Evolutionary conservation across 37 sponge, comb jelly and placozoan species (phyloP).

Genomic region (Beroe forskalii): DNA sequence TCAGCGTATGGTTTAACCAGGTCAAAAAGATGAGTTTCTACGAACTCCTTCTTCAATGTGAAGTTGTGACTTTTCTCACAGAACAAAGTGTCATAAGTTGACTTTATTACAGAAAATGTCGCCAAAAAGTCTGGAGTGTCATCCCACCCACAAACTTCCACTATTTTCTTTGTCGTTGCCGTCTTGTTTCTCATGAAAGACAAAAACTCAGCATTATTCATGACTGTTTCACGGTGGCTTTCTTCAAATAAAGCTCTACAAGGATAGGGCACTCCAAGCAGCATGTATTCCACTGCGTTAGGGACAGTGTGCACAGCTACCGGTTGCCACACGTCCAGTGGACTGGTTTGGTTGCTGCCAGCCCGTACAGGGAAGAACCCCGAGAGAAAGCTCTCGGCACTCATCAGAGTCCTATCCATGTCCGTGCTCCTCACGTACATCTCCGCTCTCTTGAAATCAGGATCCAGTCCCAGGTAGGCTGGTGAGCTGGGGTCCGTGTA

Average conservation of each 20-base stretch:
- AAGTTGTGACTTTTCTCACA: conserved; percentile 32
- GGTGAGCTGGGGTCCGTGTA: background rate
- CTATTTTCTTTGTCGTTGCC: background rate
- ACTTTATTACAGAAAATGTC: background rate
- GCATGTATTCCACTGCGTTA: conserved; percentile 68
- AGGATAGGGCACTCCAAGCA: background rate
- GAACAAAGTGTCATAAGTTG: conserved; percentile 10
- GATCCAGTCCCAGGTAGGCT: background rate
- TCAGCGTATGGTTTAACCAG: conserved; percentile 1
- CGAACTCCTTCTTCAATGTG: background rate
- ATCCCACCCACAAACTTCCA: background rate
- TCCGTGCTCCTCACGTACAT: conserved; percentile 88
- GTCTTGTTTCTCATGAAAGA: conserved; percentile 1
- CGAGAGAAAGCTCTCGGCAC: conserved; percentile 78
- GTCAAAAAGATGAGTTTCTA: background rate
- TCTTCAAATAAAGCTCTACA: background rate
- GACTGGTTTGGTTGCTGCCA: background rate
- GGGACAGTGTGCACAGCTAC: conserved; percentile 89
- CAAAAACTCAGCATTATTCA: background rate
- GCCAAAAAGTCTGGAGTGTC: background rate
- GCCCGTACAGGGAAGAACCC: conserved; percentile 78
- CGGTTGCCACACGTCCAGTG: conserved; percentile 81
- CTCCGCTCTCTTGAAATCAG: conserved; percentile 64
- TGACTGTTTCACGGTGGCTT: background rate
- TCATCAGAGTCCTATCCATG: conserved; percentile 96